Conservation (phyloP, 2,888 invertebrate species). For the Nebria brevicollis region DNA sequence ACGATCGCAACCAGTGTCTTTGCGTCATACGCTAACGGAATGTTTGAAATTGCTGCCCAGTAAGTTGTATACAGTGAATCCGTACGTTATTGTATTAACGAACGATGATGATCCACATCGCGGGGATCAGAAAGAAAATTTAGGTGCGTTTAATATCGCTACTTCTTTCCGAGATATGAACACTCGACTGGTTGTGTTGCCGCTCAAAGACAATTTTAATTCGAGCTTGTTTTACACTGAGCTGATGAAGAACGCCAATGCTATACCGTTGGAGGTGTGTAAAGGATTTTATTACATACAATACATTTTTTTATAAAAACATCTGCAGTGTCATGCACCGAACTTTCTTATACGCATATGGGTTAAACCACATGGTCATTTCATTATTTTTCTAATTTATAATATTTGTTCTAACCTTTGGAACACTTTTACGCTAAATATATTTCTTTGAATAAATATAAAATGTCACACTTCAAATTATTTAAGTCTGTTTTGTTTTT, state of each 20-base stretch:
- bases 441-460: no score
- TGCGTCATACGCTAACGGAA: slow-evolving; percentile 27
- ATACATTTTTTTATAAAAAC: no score
- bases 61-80: slow-evolving; percentile 19
- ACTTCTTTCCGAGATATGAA: slow-evolving; percentile 30
- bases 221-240: slow-evolving; percentile 26
- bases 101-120: slow-evolving; percentile 30
- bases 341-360: no score
- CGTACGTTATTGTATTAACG: slow-evolving; percentile 30
- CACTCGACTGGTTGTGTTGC: slow-evolving; percentile 25
- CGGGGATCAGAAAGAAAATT: slow-evolving; percentile 28
- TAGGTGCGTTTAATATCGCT: slow-evolving; percentile 32
- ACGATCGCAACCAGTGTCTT: slow-evolving; percentile 6
- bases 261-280: slow-evolving; percentile 23
- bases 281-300: no score
- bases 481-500: no score
- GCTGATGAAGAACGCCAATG: slow-evolving; percentile 27
- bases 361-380: no score
- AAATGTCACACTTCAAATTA: no score
- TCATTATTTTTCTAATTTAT: no score
- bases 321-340: no score
- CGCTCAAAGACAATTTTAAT: slow-evolving; percentile 26
- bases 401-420: no score
- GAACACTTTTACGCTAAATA: not conserved
- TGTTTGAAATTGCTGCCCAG: slow-evolving; percentile 27